Evolutionary conservation across 1,140 invertebrate genomes (phyloP), one percentile per base, ranked within the genome.

Genomic region (Oreohelix idahoensis): DNA sequence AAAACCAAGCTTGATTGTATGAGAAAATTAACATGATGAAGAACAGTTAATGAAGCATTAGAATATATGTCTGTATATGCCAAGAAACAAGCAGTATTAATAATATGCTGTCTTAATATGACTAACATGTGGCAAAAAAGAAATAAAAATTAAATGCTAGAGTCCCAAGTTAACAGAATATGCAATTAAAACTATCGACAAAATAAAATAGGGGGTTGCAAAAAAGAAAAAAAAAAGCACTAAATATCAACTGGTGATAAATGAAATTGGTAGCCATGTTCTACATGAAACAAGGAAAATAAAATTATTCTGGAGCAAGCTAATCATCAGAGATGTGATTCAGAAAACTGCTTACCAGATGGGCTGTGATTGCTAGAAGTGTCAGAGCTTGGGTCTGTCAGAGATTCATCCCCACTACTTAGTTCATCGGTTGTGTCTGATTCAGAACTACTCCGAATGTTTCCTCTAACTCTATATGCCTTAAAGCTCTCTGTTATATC

Each of bases 381-480:
- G 32, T 87, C 86, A 23, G 84, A 88, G 1, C 87, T 90, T n/a
- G 85, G 87, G 32, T 90, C 89, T 11, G 89, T 90, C 29, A 91
- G 71, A 17, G 88, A 88, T 76, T 82, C 88, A 81, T 91, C 89
- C 76, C 91, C 88, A 45, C 88, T 89, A 84, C 90, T 90, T 38
- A 90, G 84, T 42, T 89, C 89, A 66, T 89, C 89, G 23, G 89
- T 88, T 73, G 88, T 89, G 45, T 91, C 90, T 0, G 90, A 90
- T 51, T 91, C 90, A 0, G 89, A 90, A 0, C 89, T 90, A 78
- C 89, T 90, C 38, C 87, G 83, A 23, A 90, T 87, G 81, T 88
- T 87, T 45, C 87, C 87, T 32, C 85, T 80, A 23, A 86, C 85
- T 71, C 90, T 79, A 70, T 91, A 91, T 23, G 83, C 83, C 81